Conservation (phyloP, 2,888 invertebrate species). For the Artemia sinica region DNA sequence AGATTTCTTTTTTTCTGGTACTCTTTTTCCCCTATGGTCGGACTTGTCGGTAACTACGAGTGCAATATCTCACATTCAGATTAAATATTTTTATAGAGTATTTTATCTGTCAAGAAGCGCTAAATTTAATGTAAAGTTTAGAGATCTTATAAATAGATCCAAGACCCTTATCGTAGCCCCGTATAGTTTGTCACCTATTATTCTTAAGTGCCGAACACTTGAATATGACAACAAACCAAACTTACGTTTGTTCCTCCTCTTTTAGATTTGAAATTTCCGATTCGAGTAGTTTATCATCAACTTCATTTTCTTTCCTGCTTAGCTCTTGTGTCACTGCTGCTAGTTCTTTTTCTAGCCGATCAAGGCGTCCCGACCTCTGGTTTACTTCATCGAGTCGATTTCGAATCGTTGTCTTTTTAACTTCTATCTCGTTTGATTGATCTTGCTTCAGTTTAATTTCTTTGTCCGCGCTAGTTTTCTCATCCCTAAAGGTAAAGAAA, state of each 20-base stretch:
- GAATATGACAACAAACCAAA: background rate
- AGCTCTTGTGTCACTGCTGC: background rate
- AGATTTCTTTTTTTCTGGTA: too few relatives aligned
- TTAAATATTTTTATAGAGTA: too few relatives aligned
- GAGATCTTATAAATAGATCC: too few relatives aligned
- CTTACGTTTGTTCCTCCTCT: background rate
- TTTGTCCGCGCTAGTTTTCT: background rate
- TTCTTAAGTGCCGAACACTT: too few relatives aligned
- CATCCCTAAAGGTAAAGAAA: background rate
- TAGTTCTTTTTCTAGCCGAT: background rate
- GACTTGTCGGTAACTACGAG: too few relatives aligned
- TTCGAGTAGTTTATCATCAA: background rate
- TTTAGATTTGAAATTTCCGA: background rate
- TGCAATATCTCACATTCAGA: too few relatives aligned
- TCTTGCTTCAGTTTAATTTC: background rate
- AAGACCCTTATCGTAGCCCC: too few relatives aligned
- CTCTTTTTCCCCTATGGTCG: too few relatives aligned
- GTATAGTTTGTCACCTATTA: too few relatives aligned
- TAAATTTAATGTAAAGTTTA: too few relatives aligned
- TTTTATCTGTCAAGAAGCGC: too few relatives aligned
- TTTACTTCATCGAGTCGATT: background rate
- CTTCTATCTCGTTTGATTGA: background rate
- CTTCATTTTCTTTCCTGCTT: background rate
- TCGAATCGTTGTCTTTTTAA: conserved; percentile 4
- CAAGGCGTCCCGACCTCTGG: background rate